A percentile compares a stretch with the other conserved stretches of the same genome.
Evolutionary conservation across 2,888 invertebrate species (phyloP).

Genomic region (Cetonia aurata): DNA sequence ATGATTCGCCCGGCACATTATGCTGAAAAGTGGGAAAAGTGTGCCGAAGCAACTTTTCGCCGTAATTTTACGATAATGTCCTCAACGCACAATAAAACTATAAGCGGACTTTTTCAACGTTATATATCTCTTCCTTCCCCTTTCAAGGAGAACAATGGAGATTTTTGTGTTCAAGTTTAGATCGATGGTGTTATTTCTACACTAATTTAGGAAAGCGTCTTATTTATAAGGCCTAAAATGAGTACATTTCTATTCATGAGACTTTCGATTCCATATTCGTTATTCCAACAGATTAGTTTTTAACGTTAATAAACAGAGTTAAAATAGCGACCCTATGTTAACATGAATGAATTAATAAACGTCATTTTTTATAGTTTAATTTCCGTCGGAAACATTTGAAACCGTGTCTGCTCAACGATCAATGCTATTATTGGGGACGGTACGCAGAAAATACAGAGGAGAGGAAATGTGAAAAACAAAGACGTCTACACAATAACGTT

Average conservation of each 20-base stretch:
- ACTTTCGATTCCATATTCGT: no score
- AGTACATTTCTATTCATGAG: no score
- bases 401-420: slow-evolving; percentile 3
- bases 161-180: no score
- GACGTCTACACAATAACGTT: slow-evolving; percentile 7
- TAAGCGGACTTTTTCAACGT: slow-evolving; percentile 16
- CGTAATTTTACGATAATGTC: slow-evolving; percentile 34
- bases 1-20: slow-evolving; percentile 33
- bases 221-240: no score
- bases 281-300: no score
- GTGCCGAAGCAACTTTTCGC: slow-evolving; percentile 28
- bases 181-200: no score
- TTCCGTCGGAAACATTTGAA: slow-evolving; percentile 21
- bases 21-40: slow-evolving; percentile 36
- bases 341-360: slow-evolving; percentile 9
- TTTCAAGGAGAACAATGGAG: no score
- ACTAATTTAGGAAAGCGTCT: no score
- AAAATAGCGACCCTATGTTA: neutral
- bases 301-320: no score
- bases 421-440: neutral
- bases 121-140: slow-evolving; percentile 8
- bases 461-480: slow-evolving; percentile 19
- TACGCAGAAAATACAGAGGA: neutral
- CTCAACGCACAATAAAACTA: slow-evolving; percentile 34
- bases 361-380: slow-evolving; percentile 18